Evolutionary conservation across 2,797 vertebrate genomes (phyloP), one percentile per base, ranked within the genome.

Genomic region (Sparidentex hasta): DNA sequence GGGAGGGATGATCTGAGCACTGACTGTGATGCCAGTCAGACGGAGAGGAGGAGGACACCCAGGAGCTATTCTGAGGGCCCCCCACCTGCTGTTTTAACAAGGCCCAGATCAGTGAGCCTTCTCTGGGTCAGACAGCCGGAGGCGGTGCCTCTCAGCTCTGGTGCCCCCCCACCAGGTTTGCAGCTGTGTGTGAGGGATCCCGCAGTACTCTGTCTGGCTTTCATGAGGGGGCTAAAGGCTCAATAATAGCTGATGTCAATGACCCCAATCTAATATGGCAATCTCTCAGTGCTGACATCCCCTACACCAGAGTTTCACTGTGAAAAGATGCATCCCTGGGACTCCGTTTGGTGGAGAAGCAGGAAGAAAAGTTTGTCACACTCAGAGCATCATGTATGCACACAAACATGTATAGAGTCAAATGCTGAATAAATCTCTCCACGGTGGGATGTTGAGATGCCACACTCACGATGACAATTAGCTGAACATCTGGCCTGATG

Each of bases 401-500:
- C 57, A 65, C 61, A 80, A 65, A 85, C 78, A 80, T 23, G 55
- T 57, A 65, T 38, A 21, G 47, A 63, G 74, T 77, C 81, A 76
- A 59, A 64, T 68, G 80, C 88, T 78, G 51, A 71, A 83, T 90
- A 87, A 88, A 89, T 90, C 78, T 78, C 64, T 27, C 52, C 82
- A 71, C 64, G 8, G 66, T 44, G 0, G 75, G 81, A 64, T 54
- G 66, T 81, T 20, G 61, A 74, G 69, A 87, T 74, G 76, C 63
- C 13, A 78, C 4, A 70, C 84, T 69, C 87, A 80, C 83, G 80
- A 72, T 78, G 80, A 88, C 86, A 90, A 90, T 93, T 91, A 92
- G 81, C 70, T 17, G 85, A 84, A 91, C 92, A 93, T 92, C 88
- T 92, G 90, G 90, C 78, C 66, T 7, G 55, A 67, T 90, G 88